Base-by-base conservation (phyloP, 2,888 invertebrate species). In the Auanema sp. region DNA sequence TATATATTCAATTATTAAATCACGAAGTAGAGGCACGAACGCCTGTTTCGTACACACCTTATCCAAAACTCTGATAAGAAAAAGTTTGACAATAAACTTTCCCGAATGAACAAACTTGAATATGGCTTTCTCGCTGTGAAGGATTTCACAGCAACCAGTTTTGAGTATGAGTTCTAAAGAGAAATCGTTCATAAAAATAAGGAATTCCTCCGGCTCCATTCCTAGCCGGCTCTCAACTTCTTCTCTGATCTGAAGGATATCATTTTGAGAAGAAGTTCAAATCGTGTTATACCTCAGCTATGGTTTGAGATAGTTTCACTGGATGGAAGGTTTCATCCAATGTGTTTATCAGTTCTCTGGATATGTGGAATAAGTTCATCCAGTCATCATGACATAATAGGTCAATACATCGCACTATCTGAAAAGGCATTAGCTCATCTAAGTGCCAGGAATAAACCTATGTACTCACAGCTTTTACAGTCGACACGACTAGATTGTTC, bases 41-140 rank as follows among this genome's bases (percentile, higher is more conserved):
- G 43, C 44, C 21, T 60, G 64, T 18, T 60, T 64, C 6, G 66
- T 60, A 16, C 55, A 44, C 6, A 66, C 40, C 54, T 66, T 66
- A 42, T 66, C 66, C 51, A 64, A 53, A 21, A 66, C 24, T 53
- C 66, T 66, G 56, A 42, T 57, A 23, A 25, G 25, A 12, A 14
- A 23, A 5, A 12, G 33, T 12, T 40, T 6, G 11, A 8, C 8
- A 23, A 50, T 21, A 12, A 50, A 21, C 16, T 11, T 16, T 10
- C 50, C 16, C 43, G n/a, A n/a, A 53, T 12, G 11, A 4, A 53
- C n/a, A n/a, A 25, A 55, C 61, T 25, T 14, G 40, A 61, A 61
- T 11, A 61, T 55, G 14, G 61, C 41, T 49, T 50, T 42, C n/a
- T 54, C 44, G 18, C 44, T 49, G 14, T 33, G 25, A 10, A 61